Conservation (phyloP, 2,797 vertebrate species). For the Melanotaenia parkinsoni region DNA sequence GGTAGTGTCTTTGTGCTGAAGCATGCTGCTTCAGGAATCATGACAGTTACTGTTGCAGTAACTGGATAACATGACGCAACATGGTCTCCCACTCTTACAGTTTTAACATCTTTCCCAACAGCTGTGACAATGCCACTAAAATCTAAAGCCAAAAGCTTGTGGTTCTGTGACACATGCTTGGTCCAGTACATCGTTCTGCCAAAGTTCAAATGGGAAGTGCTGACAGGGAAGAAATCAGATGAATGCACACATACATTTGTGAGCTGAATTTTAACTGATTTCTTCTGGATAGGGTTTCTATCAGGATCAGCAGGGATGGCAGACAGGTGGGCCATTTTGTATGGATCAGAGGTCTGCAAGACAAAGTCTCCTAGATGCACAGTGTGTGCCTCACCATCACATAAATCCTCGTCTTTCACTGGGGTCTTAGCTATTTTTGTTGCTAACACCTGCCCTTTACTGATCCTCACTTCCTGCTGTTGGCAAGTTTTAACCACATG, state of each 20-base stretch:
- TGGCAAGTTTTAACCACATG: constrained; percentile 74
- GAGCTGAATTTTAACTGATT: constrained; percentile 82
- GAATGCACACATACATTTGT: constrained; percentile 87
- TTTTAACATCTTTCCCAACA: constrained; percentile 77
- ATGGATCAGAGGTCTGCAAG: constrained; percentile 84
- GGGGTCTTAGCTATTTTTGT: constrained; percentile 76
- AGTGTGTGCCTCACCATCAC: constrained; percentile 25
- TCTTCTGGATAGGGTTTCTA: constrained; percentile 38
- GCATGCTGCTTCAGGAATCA: constrained; percentile 82
- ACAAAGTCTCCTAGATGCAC: constrained; percentile 57
- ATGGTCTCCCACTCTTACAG: constrained; percentile 84
- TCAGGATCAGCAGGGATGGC: constrained; percentile 57
- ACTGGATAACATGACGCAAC: constrained; percentile 86
- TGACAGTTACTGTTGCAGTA: constrained; percentile 74
- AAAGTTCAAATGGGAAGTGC: constrained; percentile 78
- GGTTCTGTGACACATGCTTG: constrained; percentile 74
- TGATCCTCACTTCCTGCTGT: constrained; percentile 85
- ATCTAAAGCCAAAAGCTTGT: constrained; percentile 85
- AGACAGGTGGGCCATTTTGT: constrained; percentile 74
- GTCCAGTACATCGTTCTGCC: constrained; percentile 87
- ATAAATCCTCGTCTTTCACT: constrained; percentile 32
- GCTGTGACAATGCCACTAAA: constrained; percentile 84
- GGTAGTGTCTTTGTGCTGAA: constrained; percentile 78
- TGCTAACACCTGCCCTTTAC: constrained; percentile 75
- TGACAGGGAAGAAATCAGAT: constrained; percentile 89